Conservation (phyloP, 1,140 invertebrate species). For the Episyrphus balteatus region DNA sequence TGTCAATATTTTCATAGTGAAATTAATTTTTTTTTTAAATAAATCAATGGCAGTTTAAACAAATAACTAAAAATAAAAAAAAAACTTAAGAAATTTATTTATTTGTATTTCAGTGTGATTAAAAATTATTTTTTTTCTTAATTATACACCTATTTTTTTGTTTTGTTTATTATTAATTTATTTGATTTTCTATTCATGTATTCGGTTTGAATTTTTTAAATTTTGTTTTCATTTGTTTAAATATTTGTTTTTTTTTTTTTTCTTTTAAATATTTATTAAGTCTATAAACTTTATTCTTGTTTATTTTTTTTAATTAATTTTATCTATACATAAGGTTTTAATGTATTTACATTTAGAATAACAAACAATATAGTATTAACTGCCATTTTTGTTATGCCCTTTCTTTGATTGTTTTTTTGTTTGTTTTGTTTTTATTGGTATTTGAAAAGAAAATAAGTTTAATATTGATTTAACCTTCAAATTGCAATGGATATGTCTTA, state of each 20-base stretch:
- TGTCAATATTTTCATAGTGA: too few relatives aligned
- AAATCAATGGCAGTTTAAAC: too few relatives aligned
- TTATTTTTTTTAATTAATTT: slow-evolving; percentile 9
- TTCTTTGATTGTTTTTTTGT: not conserved
- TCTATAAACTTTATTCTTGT: slow-evolving; percentile 16
- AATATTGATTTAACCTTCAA: slow-evolving; percentile 3
- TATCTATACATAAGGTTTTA: slow-evolving; percentile 14
- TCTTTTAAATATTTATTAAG: slow-evolving; percentile 16
- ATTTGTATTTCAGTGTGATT: too few relatives aligned
- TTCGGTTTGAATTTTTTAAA: slow-evolving; percentile 34
- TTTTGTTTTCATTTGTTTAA: slow-evolving; percentile 27
- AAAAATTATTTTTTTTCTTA: not conserved
- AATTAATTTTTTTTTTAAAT: too few relatives aligned
- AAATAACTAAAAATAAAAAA: too few relatives aligned
- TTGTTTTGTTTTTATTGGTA: slow-evolving; percentile 11
- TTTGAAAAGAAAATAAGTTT: not conserved
- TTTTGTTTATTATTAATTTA: not conserved
- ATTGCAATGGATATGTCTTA: slow-evolving; percentile 7
- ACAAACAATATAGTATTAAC: slow-evolving; percentile 22
- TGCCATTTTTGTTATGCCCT: too few relatives aligned
- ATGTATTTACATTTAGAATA: slow-evolving; percentile 33
- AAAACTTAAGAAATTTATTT: too few relatives aligned
- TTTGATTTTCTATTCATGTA: slow-evolving; percentile 6
- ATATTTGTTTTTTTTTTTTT: slow-evolving; percentile 19
- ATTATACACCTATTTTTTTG: not conserved